phyloP scores from a whole-genome alignment of 2,888 invertebrate genomes.

The Hydropsyche betteni region DNA sequence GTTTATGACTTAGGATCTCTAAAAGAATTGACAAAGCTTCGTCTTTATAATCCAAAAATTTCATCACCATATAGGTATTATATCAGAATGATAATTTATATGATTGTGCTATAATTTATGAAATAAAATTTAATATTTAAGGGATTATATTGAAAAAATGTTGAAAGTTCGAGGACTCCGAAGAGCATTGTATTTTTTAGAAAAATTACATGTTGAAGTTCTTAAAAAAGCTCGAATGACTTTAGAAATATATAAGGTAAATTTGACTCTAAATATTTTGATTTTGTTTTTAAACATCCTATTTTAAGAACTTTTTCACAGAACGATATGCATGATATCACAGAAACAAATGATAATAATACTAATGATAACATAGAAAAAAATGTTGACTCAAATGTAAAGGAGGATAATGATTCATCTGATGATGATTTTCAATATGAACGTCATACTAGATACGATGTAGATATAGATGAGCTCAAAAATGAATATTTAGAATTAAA shows the following conservation, averaged over 20 bases:
- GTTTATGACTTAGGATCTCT: conserved; percentile 66
- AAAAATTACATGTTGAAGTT: conserved; percentile 74
- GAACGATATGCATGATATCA: conserved; percentile 41
- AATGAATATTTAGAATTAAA: conserved; percentile 57
- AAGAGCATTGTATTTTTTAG: conserved; percentile 82
- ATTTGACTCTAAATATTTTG: background rate
- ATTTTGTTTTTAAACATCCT: background rate
- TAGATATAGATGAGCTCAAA: conserved; percentile 55
- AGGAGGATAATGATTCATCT: conserved; percentile 53
- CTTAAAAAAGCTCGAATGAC: conserved; percentile 77
- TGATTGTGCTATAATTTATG: background rate
- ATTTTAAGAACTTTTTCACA: background rate
- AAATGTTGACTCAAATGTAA: conserved; percentile 54
- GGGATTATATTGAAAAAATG: conserved; percentile 87
- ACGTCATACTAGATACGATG: conserved; percentile 46
- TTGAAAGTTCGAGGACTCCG: conserved; percentile 87
- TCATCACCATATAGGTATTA: conserved; percentile 63
- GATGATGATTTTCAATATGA: conserved; percentile 51
- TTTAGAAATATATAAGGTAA: conserved; percentile 67
- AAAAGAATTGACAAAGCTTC: conserved; percentile 62
- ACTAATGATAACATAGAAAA: conserved; percentile 47
- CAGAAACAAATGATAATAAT: conserved; percentile 55
- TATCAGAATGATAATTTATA: conserved; percentile 19
- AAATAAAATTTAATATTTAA: conserved; percentile 55
- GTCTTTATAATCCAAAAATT: conserved; percentile 61